These are phyloP conservation scores for Conomelus anceps DNA, from an alignment of 2,888 invertebrate species.

Conservation along the genomic window DNA sequence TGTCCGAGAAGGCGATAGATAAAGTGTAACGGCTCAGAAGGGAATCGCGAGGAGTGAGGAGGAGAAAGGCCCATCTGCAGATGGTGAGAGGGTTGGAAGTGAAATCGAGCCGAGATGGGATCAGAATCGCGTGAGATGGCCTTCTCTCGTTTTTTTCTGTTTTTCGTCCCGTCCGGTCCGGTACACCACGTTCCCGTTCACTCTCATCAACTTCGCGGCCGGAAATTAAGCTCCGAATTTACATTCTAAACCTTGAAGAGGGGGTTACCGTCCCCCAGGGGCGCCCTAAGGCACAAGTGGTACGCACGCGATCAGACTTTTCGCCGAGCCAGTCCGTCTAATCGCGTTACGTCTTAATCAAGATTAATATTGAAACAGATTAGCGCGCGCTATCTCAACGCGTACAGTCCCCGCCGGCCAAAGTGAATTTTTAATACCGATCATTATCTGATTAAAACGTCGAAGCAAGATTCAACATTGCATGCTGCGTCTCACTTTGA, in stretches of 20 bases:
- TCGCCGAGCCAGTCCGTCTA: neutral
- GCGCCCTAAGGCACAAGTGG: neutral
- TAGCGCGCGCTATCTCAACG: neutral
- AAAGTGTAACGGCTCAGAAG: neutral
- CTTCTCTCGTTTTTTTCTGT: neutral
- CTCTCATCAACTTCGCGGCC: neutral
- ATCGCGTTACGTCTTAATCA: constrained; percentile 10
- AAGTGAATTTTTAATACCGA: neutral
- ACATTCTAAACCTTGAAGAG: neutral
- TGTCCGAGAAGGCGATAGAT: neutral
- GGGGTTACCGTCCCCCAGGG: neutral
- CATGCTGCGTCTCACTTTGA: neutral
- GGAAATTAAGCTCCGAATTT: neutral
- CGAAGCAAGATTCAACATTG: neutral
- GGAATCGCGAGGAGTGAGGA: neutral
- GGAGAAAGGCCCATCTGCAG: neutral
- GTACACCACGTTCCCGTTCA: neutral
- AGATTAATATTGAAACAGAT: constrained; percentile 4
- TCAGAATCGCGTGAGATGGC: neutral
- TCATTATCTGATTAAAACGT: neutral
- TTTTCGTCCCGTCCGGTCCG: neutral
- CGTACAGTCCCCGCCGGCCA: neutral
- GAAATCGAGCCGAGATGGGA: neutral
- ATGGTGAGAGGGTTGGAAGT: neutral
- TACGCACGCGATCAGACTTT: neutral